Base-by-base conservation (phyloP, 2,888 invertebrate genomes). In the Lochmaea crataegi region DNA sequence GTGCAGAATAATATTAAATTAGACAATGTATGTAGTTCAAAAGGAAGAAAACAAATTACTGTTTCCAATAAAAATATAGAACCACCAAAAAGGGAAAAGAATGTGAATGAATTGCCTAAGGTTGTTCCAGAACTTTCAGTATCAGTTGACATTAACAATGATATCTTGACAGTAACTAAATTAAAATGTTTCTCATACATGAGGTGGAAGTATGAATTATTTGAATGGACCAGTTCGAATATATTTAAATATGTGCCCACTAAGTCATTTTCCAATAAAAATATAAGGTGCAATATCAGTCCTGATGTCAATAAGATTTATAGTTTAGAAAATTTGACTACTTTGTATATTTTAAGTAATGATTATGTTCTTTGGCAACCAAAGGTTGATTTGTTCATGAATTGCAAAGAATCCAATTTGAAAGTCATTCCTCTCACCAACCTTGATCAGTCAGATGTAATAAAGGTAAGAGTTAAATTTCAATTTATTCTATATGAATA, bases 331-430 rank as follows among this genome's bases (percentile, higher is more conserved):
- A 71, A 65, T 51, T 53, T 64, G 53, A 71, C 65, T 63, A 58
- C 70, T 58, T 63, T 76, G 61, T 71, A 72, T 68, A 69, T 76
- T 71, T 72, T 77, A 66, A 65, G 48, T 48, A 73, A 74, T 42
- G 41, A 76, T 71, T 73, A 65, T 64, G 64, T 71, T 65, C 66
- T 76, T 16, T 77, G 77, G 76, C 77, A 77, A 69, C 76, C 76
- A 41, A 70, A 73, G 58, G 12, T 72, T 56, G 53, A 74, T 71
- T 45, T 75, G 41, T 56, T 65, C 72, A 64, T 48, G 32, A 67
- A 63, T 64, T 65, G 75, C 73, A 69, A 18, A 16, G 42, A 67
- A 65, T 69, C 68, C 56, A 73, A 71, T 71, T 66, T 72, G 45
- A 76, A 70, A 71, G 58, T 68, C 22, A 58, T 75, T 65, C 69